Evolutionary conservation across 2,797 vertebrate genomes (phyloP).

Genomic region (Schizopygopsis pylzovi): DNA sequence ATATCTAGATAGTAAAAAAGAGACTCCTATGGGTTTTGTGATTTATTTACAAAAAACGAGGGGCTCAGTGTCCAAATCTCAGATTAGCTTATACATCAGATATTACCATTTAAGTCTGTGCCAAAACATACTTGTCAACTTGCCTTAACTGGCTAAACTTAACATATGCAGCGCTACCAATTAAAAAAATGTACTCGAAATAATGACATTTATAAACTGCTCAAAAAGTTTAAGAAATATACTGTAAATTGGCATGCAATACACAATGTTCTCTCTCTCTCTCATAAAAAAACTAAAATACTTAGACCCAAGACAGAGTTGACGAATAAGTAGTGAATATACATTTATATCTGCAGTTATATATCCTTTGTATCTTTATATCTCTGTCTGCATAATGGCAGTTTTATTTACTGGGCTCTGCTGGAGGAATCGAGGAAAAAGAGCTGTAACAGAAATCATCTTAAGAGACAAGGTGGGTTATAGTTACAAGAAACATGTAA

Average conservation of each 20-base stretch:
- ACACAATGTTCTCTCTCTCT: constrained; percentile 81
- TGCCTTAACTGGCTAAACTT: constrained; percentile 58
- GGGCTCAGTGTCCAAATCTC: constrained; percentile 87
- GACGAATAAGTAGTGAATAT: constrained; percentile 75
- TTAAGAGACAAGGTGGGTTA: constrained; percentile 20
- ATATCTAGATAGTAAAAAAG: constrained; percentile 26
- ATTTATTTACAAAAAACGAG: constrained; percentile 96
- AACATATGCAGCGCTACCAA: constrained; percentile 81
- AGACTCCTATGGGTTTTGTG: constrained; percentile 69
- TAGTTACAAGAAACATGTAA: constrained; percentile 40
- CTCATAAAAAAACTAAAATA: constrained; percentile 81
- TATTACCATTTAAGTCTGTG: constrained; percentile 81
- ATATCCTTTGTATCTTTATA: constrained; percentile 64
- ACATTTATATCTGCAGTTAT: constrained; percentile 67
- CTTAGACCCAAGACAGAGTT: constrained; percentile 76
- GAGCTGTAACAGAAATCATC: constrained; percentile 17
- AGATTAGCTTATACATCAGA: constrained; percentile 91
- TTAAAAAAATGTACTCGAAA: constrained; percentile 71
- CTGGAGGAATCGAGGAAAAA: constrained; percentile 53
- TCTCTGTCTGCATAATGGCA: constrained; percentile 57
- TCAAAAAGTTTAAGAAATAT: constrained; percentile 89
- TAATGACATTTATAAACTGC: constrained; percentile 93
- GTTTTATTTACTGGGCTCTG: constrained; percentile 42
- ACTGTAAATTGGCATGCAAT: constrained; percentile 95
- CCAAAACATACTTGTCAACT: constrained; percentile 59